phyloP scores from a whole-genome alignment of 2,888 invertebrate species.

The Caenorhabditis afra region DNA sequence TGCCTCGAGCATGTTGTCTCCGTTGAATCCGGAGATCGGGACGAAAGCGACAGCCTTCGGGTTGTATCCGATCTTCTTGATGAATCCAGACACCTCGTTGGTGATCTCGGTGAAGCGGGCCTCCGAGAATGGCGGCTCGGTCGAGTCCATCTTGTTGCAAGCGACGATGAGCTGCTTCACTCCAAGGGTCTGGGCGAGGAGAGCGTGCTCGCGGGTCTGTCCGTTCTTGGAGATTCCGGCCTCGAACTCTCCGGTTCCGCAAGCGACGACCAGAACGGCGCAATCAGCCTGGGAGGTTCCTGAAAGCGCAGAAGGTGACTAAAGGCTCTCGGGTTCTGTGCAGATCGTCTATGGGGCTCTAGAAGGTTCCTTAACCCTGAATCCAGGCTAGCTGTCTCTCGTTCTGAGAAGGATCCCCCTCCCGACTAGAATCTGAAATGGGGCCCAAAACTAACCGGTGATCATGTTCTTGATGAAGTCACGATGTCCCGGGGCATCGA shows the following conservation, averaged over 20 bases:
- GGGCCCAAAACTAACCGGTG: conserved; percentile 84
- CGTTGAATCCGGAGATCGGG: conserved; percentile 99
- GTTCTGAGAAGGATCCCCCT: too few relatives aligned
- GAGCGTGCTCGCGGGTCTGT: conserved; percentile 98
- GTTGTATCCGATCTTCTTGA: conserved; percentile 99
- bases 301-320: conserved; percentile 38
- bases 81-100: conserved; percentile 94
- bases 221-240: conserved; percentile 99
- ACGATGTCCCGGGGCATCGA: conserved; percentile 99
- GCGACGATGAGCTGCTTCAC: conserved; percentile 99
- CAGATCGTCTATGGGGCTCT: too few relatives aligned
- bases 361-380: conserved; percentile 82
- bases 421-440: not conserved
- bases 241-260: conserved; percentile 99
- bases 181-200: conserved; percentile 97
- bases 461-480: conserved; percentile 99
- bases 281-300: conserved; percentile 88
- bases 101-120: conserved; percentile 97
- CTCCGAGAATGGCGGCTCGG: conserved; percentile 96
- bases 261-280: conserved; percentile 97
- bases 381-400: too few relatives aligned
- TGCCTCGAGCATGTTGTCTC: conserved; percentile 99
- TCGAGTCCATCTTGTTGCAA: conserved; percentile 99
- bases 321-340: too few relatives aligned
- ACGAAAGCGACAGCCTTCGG: conserved; percentile 97